Evolutionary conservation across 2,888 invertebrate species (phyloP), one percentile per base, ranked within the genome.

Genomic region (Cephus rjabovi): DNA sequence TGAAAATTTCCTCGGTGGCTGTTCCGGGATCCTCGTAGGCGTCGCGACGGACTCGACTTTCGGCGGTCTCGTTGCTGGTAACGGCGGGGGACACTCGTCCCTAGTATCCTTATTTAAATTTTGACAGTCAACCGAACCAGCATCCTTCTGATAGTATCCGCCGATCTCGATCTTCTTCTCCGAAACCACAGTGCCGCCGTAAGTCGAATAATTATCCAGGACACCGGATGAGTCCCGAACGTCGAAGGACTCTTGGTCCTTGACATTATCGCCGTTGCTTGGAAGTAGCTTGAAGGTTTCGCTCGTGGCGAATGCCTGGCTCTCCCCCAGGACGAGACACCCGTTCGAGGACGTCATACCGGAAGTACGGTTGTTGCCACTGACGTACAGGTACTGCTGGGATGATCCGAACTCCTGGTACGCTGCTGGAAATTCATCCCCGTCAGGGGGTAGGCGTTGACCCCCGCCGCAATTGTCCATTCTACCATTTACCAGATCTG

Each of bases 401-500:
- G 93, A 92, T 34, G 80, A 82, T 75, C 81, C 87, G 81, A 89
- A 91, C 89, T 96, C 95, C 86, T 95, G 93, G 85, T 94, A 94
- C 86, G 95, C 95, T 74, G 93, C 93, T 77, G 96, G 96, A 90
- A 96, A 96, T 91, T 96, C 96, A 91, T 96, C 96, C 86, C 96
- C 96, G 91, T 96, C 96, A 73, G 96, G 96, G 83, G 96, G 96
- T 90, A 96, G 95, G 86, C 96, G 93, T 75, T 95, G 95, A 89
- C 95, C 94, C 85, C 94, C 93, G 83, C 94, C 93, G 83, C 92
- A 93, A 86, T 92, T 91, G 85, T 93, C 93, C 93, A 93, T 93
- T 83, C 89, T 92, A 89, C 91, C 91, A 90, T 91, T 87, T 86
- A 87, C 90, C 84, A 88, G 82, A 87, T 87, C 91, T 91, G 88